Base-by-base conservation (phyloP, 2,113 vertebrate species). In the Aegotheles bennettii region DNA sequence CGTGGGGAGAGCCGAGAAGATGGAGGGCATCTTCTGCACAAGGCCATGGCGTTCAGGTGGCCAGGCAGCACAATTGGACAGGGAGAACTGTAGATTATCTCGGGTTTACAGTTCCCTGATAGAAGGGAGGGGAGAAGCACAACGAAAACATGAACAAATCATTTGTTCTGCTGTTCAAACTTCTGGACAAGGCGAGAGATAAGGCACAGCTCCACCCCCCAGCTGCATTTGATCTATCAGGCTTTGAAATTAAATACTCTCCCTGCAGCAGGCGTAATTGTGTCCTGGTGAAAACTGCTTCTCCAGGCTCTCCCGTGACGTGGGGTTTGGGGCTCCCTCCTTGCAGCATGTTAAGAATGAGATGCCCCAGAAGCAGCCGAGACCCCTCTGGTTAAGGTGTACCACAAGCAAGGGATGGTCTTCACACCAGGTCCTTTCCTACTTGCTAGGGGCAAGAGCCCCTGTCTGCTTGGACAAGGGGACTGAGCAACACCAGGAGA, bases 151-250 rank as follows among this genome's bases (percentile, higher is more conserved):
- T 0, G 9, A 53, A 36, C 40, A 36, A 69, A 71, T 92, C 6
- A 4, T 92, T 93, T 67, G 71, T 84, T 93, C 68, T 75, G 83
- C 79, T 93, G 93, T 75, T 95, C 92, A 35, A 94, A 94, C 83
- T 90, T 78, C 68, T 78, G 88, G 92, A 77, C 64, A 23, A 86
- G 83, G 79, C 5, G 1, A 64, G 47, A 84, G 88, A 81, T 63
- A 81, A 90, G 60, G 69, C 10, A 10, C 48, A 25, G 83, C 90
- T 97, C 88, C 87, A 67, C 40, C 75, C 36, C 42, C 16, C 88
- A 89, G 83, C 95, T 96, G 93, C 40, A 11, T 81, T 75, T 78
- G 79, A 81, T 94, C 82, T 64, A 19, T 2, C 0, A 1, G 68
- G 85, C 88, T 96, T 96, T 67, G 85, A 78, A 88, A 93, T 70